Conservation (phyloP, 1,140 invertebrate genomes). For the Trichonephila clavata region DNA sequence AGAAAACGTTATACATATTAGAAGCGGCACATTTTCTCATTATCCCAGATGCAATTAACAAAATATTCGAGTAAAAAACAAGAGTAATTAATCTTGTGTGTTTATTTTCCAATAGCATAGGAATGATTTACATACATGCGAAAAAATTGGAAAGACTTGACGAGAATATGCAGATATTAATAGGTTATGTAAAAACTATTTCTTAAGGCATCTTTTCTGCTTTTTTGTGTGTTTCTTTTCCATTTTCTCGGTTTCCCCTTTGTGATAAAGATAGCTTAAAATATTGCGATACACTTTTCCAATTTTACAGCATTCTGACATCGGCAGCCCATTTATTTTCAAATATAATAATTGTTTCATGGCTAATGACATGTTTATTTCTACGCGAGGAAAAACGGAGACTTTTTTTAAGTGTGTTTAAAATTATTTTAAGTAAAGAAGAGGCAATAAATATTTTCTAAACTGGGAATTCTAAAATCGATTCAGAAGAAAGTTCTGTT, state of each 20-base stretch:
- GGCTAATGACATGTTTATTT: not conserved
- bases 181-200: not conserved
- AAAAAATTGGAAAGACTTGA: not conserved
- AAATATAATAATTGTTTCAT: not conserved
- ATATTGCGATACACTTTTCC: not conserved
- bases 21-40: not conserved
- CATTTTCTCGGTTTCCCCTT: not conserved
- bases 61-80: not conserved
- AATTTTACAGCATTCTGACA: not conserved
- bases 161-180: slow-evolving; percentile 16
- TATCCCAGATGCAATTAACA: slow-evolving; percentile 27
- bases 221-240: not conserved
- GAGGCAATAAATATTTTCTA: too few species aligned
- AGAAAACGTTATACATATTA: not conserved
- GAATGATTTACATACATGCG: not conserved
- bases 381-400: not conserved
- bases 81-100: not conserved
- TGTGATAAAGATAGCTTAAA: not conserved
- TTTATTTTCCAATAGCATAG: not conserved
- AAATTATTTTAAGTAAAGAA: too few species aligned
- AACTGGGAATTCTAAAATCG: too few species aligned
- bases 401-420: too few species aligned
- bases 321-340: not conserved
- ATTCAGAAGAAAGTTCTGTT: too few species aligned
- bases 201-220: not conserved